Conservation (phyloP, 2,113 vertebrate genomes). For the Cebus imitator region DNA sequence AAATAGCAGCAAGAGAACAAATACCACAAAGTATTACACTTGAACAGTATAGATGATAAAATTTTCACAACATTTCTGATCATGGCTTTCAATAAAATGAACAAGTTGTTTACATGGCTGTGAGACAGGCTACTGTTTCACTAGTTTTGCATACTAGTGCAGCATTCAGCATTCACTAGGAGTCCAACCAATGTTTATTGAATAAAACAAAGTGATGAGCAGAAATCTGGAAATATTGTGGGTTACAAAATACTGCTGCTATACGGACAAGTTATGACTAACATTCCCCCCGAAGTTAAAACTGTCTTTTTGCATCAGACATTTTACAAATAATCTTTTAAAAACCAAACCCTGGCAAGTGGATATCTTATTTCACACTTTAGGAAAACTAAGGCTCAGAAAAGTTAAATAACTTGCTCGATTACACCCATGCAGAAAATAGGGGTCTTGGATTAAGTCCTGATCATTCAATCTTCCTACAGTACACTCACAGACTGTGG, state of each 20-base stretch:
- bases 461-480: background rate
- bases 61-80: background rate
- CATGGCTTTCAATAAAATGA: background rate
- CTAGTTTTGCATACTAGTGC: background rate
- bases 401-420: background rate
- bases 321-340: background rate
- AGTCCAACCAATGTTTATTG: background rate
- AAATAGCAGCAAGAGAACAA: conserved; percentile 25
- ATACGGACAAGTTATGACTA: background rate
- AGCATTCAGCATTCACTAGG: background rate
- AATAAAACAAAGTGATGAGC: background rate
- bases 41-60: background rate
- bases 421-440: background rate
- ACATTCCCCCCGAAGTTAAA: background rate
- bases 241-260: background rate
- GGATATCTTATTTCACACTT: background rate
- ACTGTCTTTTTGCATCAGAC: background rate
- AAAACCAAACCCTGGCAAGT: background rate
- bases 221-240: background rate
- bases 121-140: background rate
- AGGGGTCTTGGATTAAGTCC: background rate
- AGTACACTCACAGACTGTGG: background rate
- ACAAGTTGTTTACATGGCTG: background rate
- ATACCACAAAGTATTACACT: background rate
- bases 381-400: background rate